phyloP scores from a whole-genome alignment of 2,888 invertebrate genomes.

The Volucella zonaria region DNA sequence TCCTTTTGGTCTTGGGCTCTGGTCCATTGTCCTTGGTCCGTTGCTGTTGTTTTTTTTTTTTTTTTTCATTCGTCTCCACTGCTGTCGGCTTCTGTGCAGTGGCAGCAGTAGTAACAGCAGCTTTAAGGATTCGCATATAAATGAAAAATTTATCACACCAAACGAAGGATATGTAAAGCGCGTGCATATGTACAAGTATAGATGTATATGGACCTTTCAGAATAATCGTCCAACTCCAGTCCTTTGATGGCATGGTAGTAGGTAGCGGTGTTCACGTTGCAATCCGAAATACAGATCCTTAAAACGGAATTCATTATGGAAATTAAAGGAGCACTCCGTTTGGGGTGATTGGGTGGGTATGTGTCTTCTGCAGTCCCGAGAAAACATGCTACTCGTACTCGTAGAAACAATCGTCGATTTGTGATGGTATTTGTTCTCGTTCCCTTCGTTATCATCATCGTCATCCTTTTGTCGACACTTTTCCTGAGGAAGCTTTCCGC shows the following conservation, averaged over 20 bases:
- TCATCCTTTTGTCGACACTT: conserved; percentile 2
- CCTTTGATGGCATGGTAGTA: background rate
- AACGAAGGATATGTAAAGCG: background rate
- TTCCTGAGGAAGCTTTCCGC: conserved; percentile 15
- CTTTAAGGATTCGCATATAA: conserved; percentile 62
- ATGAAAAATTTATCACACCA: conserved; percentile 54
- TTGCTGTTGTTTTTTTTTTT: background rate
- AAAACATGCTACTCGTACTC: conserved; percentile 23
- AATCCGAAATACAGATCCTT: conserved; percentile 33
- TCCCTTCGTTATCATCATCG: background rate
- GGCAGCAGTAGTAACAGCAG: background rate
- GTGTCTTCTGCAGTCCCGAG: conserved; percentile 3
- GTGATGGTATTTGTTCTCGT: background rate
- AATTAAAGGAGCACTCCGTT: conserved; percentile 23
- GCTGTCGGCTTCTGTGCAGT: conserved; percentile 23
- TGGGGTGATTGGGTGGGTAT: background rate
- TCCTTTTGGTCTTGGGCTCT: background rate
- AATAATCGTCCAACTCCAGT: conserved; percentile 4
- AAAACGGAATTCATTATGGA: conserved; percentile 49
- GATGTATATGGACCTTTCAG: background rate
- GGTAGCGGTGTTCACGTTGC: conserved; percentile 18
- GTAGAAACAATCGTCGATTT: conserved; percentile 33
- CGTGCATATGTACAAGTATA: background rate
- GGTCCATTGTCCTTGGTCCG: background rate
- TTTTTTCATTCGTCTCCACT: background rate